Conservation (phyloP, 2,797 vertebrate species). For the Squalus acanthias region DNA sequence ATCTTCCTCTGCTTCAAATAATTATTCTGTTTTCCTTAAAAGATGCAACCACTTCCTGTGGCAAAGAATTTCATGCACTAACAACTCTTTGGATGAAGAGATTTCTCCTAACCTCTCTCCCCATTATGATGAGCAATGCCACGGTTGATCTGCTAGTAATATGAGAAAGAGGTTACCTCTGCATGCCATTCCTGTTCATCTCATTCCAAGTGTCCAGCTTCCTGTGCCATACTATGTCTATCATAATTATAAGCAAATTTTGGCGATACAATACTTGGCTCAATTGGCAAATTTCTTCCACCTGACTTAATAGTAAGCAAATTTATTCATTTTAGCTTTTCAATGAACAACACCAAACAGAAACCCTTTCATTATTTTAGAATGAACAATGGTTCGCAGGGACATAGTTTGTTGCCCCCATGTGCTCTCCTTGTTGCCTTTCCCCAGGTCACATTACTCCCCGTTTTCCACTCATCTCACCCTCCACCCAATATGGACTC, state of each 20-base stretch:
- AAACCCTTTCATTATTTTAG: neutral
- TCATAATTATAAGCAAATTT: neutral
- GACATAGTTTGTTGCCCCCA: neutral
- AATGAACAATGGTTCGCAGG: neutral
- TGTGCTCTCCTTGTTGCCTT: neutral
- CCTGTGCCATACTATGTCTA: neutral
- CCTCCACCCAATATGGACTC: neutral
- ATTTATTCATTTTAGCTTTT: neutral
- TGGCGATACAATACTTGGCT: neutral
- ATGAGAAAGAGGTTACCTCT: neutral
- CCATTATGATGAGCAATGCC: neutral
- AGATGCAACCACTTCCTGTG: neutral
- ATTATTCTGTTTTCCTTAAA: neutral
- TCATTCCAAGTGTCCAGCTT: neutral
- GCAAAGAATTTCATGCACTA: neutral
- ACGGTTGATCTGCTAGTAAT: neutral
- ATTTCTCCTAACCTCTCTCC: neutral
- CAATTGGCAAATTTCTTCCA: neutral
- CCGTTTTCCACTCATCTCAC: neutral
- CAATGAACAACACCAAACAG: neutral
- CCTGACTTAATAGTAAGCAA: neutral
- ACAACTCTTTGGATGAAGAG: too few species aligned
- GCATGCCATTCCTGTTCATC: neutral
- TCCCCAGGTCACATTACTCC: neutral
- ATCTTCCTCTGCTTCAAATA: neutral